Base-by-base conservation (phyloP, 2,797 vertebrate genomes). In the Sciurus carolinensis region DNA sequence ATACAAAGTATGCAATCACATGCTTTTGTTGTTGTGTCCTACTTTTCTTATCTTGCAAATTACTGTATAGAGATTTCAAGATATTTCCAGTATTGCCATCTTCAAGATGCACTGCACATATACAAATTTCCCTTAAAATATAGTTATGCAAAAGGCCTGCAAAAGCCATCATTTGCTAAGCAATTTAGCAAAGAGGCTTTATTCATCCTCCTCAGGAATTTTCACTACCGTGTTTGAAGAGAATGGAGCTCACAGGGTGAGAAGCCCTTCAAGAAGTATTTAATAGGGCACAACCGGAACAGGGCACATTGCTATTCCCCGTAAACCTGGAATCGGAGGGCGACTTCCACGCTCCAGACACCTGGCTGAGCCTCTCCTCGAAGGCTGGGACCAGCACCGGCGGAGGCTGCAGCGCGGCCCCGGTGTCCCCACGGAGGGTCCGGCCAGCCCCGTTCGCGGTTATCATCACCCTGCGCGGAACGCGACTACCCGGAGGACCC, bases 321-420 rank as follows among this genome's bases (percentile, higher is more conserved):
- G 15, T 0, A 0, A 71, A 33, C 15, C n/a, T 28, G 0, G 26
- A 1, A 1, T 7, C 90, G 3, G 84, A 86, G 39, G 22, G 42
- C n/a, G 76, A 86, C 91, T 42, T 59, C 69, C 96, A 73, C 64
- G 73, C 52, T 79, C 28, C 50, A 12, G 64, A 28, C 93, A 33
- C 87, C 57, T 3, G 79, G 89, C 73, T 6, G 64, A 11, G 4
- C 7, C 50, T 33, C 44, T 0, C 0, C 9, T 7, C 36, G 33
- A 0, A 15, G 12, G 18, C 47, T 13, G 22, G 77, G 75, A 39
- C 75, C n/a, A 7, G 14, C 81, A 30, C 33, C 7, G 22, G 4
- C 13, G 42, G 20, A 8, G 50, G 36, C 54, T 22, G 42, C 39
- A 26, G 24, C 62, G n/a, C 26, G 22, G 75, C 22, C 62, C 2